Conservation (phyloP, 2,797 vertebrate genomes). For the Xenentodon cancila region DNA sequence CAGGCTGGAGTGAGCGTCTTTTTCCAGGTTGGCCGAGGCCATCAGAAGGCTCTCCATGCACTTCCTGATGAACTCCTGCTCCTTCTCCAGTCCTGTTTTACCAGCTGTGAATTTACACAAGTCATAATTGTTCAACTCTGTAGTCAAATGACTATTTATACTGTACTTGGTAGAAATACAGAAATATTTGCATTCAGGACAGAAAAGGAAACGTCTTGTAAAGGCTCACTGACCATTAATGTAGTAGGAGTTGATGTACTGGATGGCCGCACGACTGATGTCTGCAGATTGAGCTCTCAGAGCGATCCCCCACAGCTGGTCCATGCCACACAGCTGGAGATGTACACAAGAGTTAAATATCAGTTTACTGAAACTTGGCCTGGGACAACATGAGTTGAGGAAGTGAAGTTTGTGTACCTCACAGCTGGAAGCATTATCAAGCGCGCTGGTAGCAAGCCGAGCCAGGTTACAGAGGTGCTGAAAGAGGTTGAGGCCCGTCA, state of each 20-base stretch:
- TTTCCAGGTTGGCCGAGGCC: slow-evolving; percentile 95
- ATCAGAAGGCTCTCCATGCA: slow-evolving; percentile 99
- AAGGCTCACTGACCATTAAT: slow-evolving; percentile 88
- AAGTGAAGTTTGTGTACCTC: slow-evolving; percentile 81
- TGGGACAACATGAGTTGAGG: not conserved
- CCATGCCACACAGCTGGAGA: slow-evolving; percentile 95
- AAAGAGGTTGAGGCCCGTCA: slow-evolving; percentile 98
- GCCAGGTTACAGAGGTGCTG: slow-evolving; percentile 98
- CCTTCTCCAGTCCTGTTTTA: slow-evolving; percentile 97
- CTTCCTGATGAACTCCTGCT: slow-evolving; percentile 99
- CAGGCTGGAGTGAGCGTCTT: slow-evolving; percentile 93
- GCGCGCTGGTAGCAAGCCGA: slow-evolving; percentile 94
- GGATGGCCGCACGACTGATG: slow-evolving; percentile 97
- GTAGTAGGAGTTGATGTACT: slow-evolving; percentile 99
- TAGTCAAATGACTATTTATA: not conserved
- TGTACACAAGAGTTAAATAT: slow-evolving; percentile 12
- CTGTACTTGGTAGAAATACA: too few species aligned
- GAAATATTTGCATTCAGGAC: not conserved
- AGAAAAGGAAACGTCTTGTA: not conserved
- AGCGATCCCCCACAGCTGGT: slow-evolving; percentile 98
- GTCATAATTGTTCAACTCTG: too few species aligned
- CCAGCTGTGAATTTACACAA: slow-evolving; percentile 75
- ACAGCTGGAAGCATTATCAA: slow-evolving; percentile 95
- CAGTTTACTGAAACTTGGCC: too few species aligned
- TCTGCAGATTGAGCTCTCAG: slow-evolving; percentile 95